A percentile compares a stretch with the other conserved stretches of the same genome.
phyloP scores from a whole-genome alignment of 1,140 invertebrate genomes.

The Brachionus calyciflorus region DNA sequence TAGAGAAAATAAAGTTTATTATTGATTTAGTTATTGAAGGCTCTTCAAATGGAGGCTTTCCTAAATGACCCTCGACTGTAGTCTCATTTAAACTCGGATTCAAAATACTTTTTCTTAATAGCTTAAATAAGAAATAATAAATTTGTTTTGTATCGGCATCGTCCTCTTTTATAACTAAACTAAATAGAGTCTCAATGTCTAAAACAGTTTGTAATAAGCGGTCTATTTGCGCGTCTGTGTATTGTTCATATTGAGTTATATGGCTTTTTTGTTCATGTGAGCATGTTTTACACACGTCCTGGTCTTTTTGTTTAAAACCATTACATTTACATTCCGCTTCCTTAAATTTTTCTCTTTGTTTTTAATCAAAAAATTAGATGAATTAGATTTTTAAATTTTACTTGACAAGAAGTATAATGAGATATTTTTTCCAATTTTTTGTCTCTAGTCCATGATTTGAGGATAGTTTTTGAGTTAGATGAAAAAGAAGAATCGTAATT shows the following conservation, averaged over 20 bases:
- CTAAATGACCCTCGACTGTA: slow-evolving; percentile 73
- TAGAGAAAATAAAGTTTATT: slow-evolving; percentile 19
- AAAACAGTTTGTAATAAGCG: not conserved
- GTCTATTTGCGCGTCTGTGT: not conserved
- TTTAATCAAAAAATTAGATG: not conserved
- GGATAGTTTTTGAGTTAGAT: not conserved
- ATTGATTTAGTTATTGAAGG: slow-evolving; percentile 8
- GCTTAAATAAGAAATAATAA: slow-evolving; percentile 16
- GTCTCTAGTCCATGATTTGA: not conserved
- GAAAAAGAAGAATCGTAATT: no score
- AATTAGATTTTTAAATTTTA: not conserved
- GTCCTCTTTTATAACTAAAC: slow-evolving; percentile 18
- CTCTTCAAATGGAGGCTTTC: slow-evolving; percentile 29
- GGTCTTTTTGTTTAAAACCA: slow-evolving; percentile 23
- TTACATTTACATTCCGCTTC: slow-evolving; percentile 30
- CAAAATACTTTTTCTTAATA: slow-evolving; percentile 52
- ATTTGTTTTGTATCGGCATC: slow-evolving; percentile 55
- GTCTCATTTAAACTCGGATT: slow-evolving; percentile 80
- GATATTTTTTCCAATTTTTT: slow-evolving; percentile 40
- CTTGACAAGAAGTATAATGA: slow-evolving; percentile 33
- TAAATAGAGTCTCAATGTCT: slow-evolving; percentile 27
- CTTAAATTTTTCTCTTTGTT: not conserved
- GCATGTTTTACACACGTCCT: slow-evolving; percentile 9
- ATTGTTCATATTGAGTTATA: not conserved
- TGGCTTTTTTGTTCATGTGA: not conserved